These are phyloP conservation scores for Panzeria rudis DNA, from an alignment of 2,888 invertebrate species.

Conservation along the genomic window DNA sequence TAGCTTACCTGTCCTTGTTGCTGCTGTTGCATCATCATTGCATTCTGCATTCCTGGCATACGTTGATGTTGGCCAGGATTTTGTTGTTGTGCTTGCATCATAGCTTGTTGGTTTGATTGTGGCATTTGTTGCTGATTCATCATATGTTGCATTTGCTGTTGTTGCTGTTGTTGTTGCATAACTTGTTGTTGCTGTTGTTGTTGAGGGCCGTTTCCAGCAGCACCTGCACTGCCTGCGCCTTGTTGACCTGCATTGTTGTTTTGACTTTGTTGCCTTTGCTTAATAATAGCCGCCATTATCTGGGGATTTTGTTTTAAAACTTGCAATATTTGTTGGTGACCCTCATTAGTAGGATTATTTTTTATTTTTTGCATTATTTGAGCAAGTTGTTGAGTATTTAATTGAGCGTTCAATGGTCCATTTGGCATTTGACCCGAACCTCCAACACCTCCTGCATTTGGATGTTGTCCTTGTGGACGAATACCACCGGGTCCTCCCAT, in stretches of 20 bases:
- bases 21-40: conserved; percentile 81
- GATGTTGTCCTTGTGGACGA: conserved; percentile 83
- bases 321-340: conserved; percentile 94
- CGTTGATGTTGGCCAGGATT: conserved; percentile 82
- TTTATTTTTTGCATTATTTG: conserved; percentile 95
- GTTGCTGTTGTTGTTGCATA: conserved; percentile 81
- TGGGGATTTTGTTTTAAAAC: conserved; percentile 97
- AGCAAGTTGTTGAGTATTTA: conserved; percentile 88
- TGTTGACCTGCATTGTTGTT: conserved; percentile 78
- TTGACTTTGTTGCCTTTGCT: conserved; percentile 89
- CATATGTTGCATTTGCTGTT: conserved; percentile 85
- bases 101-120: conserved; percentile 83
- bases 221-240: conserved; percentile 75
- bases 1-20: conserved; percentile 83
- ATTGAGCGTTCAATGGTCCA: conserved; percentile 77
- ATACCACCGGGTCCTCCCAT: conserved; percentile 75
- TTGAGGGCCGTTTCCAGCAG: conserved; percentile 78
- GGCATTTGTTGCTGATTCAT: conserved; percentile 81
- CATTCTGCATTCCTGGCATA: conserved; percentile 82
- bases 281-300: conserved; percentile 97
- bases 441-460: conserved; percentile 75
- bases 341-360: conserved; percentile 95
- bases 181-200: conserved; percentile 78
- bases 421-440: conserved; percentile 77
- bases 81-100: conserved; percentile 82